These are phyloP conservation scores for Valencia hispanica DNA, from an alignment of 2,797 vertebrate genomes.

Conservation along the genomic window DNA sequence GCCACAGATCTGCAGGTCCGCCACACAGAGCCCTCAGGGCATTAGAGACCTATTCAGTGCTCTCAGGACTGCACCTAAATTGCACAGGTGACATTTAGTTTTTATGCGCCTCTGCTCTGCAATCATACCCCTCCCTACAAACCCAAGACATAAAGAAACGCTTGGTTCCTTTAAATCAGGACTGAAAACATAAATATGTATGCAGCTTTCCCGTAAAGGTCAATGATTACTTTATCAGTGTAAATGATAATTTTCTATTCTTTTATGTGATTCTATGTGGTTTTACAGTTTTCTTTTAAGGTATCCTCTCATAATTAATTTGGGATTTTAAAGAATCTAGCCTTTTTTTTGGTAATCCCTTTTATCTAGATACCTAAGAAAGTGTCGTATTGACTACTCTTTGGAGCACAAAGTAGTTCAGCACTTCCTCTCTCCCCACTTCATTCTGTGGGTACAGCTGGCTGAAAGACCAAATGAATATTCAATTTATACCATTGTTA, in stretches of 20 bases:
- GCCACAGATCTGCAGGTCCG: not conserved
- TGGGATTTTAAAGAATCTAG: too few species aligned
- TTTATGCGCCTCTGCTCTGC: not conserved
- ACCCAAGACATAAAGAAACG: not conserved
- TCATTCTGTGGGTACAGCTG: not conserved
- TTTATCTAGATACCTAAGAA: not conserved
- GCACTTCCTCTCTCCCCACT: not conserved
- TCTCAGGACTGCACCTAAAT: not conserved
- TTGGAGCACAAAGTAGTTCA: not conserved
- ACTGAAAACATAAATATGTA: not conserved
- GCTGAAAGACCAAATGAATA: not conserved
- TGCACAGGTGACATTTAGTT: not conserved
- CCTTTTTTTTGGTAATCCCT: not conserved
- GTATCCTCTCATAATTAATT: too few species aligned
- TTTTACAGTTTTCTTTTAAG: not conserved
- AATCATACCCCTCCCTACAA: not conserved
- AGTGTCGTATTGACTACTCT: not conserved
- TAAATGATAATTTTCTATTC: not conserved
- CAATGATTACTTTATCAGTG: not conserved
- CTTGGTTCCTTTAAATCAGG: not conserved
- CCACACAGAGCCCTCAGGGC: not conserved
- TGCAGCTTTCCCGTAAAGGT: not conserved
- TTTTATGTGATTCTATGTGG: not conserved
- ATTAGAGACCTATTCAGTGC: not conserved
- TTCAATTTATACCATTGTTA: not conserved